Percentiles rank a stretch among this genome's conserved stretches.
Conservation (phyloP, 2,888 invertebrate species). For the Melanostoma scalare region DNA sequence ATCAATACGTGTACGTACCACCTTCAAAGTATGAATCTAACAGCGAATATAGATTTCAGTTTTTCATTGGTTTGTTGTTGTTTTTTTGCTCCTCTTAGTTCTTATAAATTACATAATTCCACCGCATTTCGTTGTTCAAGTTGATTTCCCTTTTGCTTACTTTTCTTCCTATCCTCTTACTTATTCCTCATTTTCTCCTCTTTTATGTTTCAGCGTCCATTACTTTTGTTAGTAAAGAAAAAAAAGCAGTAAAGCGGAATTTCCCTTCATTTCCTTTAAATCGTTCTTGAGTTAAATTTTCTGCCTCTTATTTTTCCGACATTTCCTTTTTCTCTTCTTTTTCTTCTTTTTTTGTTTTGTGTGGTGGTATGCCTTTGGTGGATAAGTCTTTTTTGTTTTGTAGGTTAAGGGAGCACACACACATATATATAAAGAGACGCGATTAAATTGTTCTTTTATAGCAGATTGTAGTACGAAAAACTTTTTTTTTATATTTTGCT, state of each 20-base stretch:
- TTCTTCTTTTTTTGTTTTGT: not conserved
- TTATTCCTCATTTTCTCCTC: slow-evolving; percentile 3
- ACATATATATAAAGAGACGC: not conserved
- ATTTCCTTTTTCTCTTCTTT: not conserved
- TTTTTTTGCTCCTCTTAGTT: too few species aligned
- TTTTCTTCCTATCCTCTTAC: not conserved
- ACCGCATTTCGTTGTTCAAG: slow-evolving; percentile 55
- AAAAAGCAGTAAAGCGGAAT: slow-evolving; percentile 11
- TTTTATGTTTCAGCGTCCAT: not conserved
- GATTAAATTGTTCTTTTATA: slow-evolving; percentile 53
- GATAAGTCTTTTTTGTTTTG: slow-evolving; percentile 1
- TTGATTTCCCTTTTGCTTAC: slow-evolving; percentile 24
- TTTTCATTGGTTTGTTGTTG: too few species aligned
- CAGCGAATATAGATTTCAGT: too few species aligned
- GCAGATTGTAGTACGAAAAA: slow-evolving; percentile 19
- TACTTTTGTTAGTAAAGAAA: not conserved
- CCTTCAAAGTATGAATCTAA: too few species aligned
- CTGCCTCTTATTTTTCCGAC: not conserved
- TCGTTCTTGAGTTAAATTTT: too few species aligned
- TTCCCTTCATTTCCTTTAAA: slow-evolving; percentile 30
- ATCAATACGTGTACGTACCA: too few species aligned
- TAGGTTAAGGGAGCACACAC: slow-evolving; percentile 44
- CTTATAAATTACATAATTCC: slow-evolving; percentile 65
- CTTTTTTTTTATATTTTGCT: not conserved
- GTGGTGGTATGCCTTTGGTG: not conserved